Conservation (phyloP, 1,140 invertebrate species). For the Papilio xuthus region DNA sequence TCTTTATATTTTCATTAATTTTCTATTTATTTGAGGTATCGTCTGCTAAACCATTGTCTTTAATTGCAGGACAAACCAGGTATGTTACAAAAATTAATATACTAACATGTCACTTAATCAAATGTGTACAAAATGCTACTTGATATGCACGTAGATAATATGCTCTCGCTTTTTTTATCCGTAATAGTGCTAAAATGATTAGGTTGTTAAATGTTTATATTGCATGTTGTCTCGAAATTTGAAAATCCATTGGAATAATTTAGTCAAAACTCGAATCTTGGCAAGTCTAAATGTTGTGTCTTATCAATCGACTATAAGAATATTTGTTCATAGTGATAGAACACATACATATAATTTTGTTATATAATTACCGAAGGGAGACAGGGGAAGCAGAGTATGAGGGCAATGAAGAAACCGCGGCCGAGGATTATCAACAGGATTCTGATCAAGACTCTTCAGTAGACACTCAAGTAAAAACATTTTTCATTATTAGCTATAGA, state of each 20-base stretch:
- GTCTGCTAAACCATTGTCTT: conserved; percentile 17
- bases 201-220: no score
- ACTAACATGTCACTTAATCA: neutral
- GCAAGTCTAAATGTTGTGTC: no score
- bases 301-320: no score
- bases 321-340: neutral
- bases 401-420: conserved; percentile 42
- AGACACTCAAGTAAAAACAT: conserved; percentile 42
- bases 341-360: conserved; percentile 19
- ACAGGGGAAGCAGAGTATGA: conserved; percentile 52
- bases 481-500: neutral
- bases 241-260: no score
- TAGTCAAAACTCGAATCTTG: no score
- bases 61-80: conserved; percentile 16
- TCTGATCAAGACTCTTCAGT: conserved; percentile 41
- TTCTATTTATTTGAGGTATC: conserved; percentile 15
- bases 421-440: conserved; percentile 45
- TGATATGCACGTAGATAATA: no score
- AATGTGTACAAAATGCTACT: neutral
- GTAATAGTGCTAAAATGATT: no score
- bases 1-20: conserved; percentile 38
- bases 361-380: conserved; percentile 42
- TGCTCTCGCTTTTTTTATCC: no score
- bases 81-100: conserved; percentile 3
- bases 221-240: no score